phyloP scores from a whole-genome alignment of 2,888 invertebrate genomes.

The Stenolophus ochropezus region DNA sequence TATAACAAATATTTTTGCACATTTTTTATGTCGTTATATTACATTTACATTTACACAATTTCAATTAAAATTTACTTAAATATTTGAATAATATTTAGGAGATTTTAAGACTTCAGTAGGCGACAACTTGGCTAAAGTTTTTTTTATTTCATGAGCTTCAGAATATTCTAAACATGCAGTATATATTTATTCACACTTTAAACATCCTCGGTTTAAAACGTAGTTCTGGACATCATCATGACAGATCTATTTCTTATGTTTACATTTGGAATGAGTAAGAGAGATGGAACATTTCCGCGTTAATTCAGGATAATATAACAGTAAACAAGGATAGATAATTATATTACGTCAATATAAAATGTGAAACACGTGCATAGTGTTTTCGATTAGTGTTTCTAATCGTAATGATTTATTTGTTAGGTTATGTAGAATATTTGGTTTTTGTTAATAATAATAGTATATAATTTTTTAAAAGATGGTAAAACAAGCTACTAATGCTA shows the following conservation, averaged over 20 bases:
- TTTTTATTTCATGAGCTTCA: neutral
- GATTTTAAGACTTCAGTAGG: neutral
- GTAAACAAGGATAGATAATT: neutral
- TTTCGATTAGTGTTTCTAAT: no score
- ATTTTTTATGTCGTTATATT: no score
- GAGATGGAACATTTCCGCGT: neutral
- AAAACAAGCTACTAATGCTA: no score
- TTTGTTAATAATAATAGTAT: no score
- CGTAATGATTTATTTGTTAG: no score
- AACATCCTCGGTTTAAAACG: conserved; percentile 4
- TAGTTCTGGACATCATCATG: conserved; percentile 18
- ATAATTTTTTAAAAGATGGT: no score
- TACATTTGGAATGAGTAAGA: neutral
- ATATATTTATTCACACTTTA: neutral
- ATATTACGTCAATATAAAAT: neutral
- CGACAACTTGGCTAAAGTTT: neutral
- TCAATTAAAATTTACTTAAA: neutral
- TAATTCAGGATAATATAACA: conserved; percentile 37
- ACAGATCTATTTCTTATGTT: conserved; percentile 30
- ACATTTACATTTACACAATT: neutral
- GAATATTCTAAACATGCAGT: neutral
- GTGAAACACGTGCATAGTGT: neutral
- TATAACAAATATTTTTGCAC: no score
- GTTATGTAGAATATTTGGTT: no score
- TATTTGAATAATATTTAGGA: conserved; percentile 10